Conservation (phyloP, 2,797 vertebrate species). For the Miichthys miiuy region DNA sequence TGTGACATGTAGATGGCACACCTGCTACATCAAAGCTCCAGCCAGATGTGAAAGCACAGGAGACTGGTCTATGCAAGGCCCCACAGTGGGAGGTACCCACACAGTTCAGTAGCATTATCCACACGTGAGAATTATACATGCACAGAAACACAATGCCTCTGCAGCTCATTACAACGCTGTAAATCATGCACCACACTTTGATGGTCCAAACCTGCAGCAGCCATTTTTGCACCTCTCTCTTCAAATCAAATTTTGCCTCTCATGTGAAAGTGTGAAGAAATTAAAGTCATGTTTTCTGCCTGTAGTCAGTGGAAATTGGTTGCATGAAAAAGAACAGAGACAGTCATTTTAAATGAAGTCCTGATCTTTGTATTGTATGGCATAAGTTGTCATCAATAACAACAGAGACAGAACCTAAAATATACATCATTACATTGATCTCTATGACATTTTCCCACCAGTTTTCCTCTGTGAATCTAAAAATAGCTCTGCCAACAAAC, state of each 20-base stretch:
- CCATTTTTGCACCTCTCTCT: not conserved
- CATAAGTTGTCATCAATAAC: too few relatives aligned
- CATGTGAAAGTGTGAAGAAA: not conserved
- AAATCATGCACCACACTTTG: constrained; percentile 49
- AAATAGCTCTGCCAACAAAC: too few relatives aligned
- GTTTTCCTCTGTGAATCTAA: too few relatives aligned
- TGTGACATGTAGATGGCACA: constrained; percentile 65
- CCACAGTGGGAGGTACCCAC: constrained; percentile 69
- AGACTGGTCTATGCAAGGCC: constrained; percentile 43
- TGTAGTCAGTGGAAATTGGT: not conserved
- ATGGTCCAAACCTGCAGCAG: constrained; percentile 25
- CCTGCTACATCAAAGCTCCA: constrained; percentile 79
- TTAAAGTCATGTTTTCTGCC: constrained; percentile 14
- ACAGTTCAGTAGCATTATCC: constrained; percentile 69
- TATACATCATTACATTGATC: too few relatives aligned
- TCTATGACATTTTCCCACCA: too few relatives aligned
- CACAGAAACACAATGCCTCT: constrained; percentile 55
- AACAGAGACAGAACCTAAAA: too few relatives aligned
- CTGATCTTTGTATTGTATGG: too few relatives aligned
- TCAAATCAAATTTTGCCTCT: not conserved
- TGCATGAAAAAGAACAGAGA: not conserved
- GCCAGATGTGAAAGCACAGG: constrained; percentile 70
- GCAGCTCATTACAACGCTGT: constrained; percentile 47
- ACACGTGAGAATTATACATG: constrained; percentile 64
- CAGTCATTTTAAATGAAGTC: too few relatives aligned